phyloP scores from a whole-genome alignment of 2,797 vertebrate species.

The Emys orbicularis region DNA sequence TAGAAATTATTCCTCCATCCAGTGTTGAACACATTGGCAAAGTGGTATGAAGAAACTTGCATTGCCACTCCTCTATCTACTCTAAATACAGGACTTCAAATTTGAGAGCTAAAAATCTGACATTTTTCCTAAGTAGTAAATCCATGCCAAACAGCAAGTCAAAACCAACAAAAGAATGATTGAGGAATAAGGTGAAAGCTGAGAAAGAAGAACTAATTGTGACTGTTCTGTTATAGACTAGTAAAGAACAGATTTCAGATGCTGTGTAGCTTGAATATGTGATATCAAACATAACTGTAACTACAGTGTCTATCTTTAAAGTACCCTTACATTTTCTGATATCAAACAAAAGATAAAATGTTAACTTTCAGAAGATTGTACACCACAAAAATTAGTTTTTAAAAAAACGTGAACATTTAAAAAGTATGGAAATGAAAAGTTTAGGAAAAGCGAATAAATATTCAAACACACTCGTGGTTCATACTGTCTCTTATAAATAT shows the following conservation, averaged over 20 bases:
- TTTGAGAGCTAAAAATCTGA: background rate
- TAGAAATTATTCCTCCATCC: background rate
- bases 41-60: background rate
- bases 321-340: background rate
- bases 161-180: background rate
- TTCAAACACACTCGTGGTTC: conserved; percentile 25
- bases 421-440: background rate
- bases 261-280: accelerated
- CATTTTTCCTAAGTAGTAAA: background rate
- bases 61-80: background rate
- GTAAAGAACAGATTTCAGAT: conserved; percentile 25
- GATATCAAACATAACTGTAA: background rate
- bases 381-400: background rate
- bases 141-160: background rate
- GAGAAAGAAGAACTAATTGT: background rate
- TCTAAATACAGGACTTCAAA: background rate
- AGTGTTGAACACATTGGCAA: background rate
- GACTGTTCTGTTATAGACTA: conserved; percentile 1
- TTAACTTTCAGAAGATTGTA: background rate
- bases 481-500: conserved; percentile 26
- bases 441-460: background rate
- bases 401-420: background rate
- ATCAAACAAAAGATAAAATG: background rate
- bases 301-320: background rate
- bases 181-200: background rate